Evolutionary conservation across 2,888 invertebrate species (phyloP).

Genomic region (Electrophaes corylata): DNA sequence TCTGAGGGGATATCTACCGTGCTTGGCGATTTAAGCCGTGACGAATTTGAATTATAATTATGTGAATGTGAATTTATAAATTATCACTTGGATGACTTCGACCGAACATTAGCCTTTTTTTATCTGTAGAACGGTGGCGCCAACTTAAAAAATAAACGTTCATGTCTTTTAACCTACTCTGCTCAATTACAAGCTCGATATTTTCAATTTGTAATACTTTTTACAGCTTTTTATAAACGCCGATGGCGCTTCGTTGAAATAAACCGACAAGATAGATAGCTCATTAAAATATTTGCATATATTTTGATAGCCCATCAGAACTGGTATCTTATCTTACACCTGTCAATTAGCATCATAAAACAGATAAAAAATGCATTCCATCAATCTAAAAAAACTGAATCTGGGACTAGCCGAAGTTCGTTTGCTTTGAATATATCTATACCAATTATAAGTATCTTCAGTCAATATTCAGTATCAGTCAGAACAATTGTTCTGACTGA

Average conservation of each 20-base stretch:
- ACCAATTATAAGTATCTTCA: too few relatives aligned
- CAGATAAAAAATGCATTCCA: background rate
- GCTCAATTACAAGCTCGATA: conserved; percentile 14
- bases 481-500: too few relatives aligned
- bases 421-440: too few relatives aligned
- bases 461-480: too few relatives aligned
- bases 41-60: too few relatives aligned
- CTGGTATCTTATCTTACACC: conserved; percentile 36
- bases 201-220: conserved; percentile 26
- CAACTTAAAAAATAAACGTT: background rate
- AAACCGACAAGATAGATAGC: conserved; percentile 41
- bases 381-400: too few relatives aligned
- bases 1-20: too few relatives aligned
- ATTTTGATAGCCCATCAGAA: conserved; percentile 20
- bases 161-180: background rate
- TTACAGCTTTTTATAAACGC: conserved; percentile 23
- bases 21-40: too few relatives aligned
- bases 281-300: conserved; percentile 52
- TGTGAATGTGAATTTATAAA: too few relatives aligned
- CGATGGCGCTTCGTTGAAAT: conserved; percentile 32
- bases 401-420: too few relatives aligned
- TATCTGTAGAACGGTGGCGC: background rate
- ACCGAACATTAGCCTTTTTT: too few relatives aligned
- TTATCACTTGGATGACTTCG: too few relatives aligned
- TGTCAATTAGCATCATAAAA: conserved; percentile 34